Percentiles rank a stretch among this genome's conserved stretches.
phyloP scores from a whole-genome alignment of 2,113 vertebrate genomes.

The Anser brachyrhynchus region DNA sequence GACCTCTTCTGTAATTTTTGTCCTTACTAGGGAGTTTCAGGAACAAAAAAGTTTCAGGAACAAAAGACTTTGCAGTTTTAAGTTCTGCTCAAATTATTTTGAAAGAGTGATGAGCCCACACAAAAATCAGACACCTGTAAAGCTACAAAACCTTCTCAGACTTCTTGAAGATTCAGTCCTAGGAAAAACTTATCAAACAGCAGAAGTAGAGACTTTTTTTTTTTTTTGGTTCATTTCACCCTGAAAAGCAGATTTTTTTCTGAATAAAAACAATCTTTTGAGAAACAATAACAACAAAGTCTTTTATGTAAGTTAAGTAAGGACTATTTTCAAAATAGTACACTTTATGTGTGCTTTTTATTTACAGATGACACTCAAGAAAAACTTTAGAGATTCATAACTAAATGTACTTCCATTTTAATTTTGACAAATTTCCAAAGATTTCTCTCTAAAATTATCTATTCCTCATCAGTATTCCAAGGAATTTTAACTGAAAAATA shows the following conservation, averaged over 20 bases:
- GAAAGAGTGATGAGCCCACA: background rate
- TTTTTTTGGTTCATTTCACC: background rate
- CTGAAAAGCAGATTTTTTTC: background rate
- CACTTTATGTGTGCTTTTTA: background rate
- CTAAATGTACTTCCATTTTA: background rate
- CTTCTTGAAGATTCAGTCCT: background rate
- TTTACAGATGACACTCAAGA: background rate
- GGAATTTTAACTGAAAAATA: background rate
- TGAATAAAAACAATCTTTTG: rapidly evolving
- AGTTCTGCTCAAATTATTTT: rapidly evolving
- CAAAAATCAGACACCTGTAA: background rate
- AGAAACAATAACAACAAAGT: background rate
- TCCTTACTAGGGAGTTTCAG: background rate
- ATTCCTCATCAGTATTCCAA: background rate
- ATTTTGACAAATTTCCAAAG: background rate
- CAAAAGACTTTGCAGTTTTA: background rate
- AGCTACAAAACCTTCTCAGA: background rate
- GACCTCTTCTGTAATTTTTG: background rate
- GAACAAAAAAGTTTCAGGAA: background rate
- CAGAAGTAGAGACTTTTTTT: rapidly evolving
- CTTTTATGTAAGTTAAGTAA: background rate
- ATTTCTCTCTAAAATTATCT: background rate
- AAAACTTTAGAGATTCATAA: background rate
- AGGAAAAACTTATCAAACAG: background rate
- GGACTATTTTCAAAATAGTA: background rate